Evolutionary conservation across 2,797 vertebrate genomes (phyloP).

Genomic region (Steatocranus sp.): DNA sequence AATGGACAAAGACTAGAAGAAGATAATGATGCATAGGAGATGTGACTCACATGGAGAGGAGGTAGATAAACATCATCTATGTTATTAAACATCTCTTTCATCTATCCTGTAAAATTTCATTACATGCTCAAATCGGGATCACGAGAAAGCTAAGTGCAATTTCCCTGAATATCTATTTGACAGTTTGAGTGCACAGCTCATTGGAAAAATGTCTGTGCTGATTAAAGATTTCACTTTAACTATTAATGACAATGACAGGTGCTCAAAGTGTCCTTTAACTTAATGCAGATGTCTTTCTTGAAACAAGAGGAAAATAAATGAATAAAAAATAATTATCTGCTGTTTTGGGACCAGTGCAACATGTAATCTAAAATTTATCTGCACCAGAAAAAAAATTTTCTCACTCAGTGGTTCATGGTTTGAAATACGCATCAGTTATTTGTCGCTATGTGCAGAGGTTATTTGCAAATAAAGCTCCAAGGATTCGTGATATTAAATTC

Average conservation of each 20-base stretch:
- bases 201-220: background rate
- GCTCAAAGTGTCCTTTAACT: background rate
- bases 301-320: too few species aligned
- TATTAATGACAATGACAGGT: background rate
- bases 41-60: background rate
- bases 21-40: background rate
- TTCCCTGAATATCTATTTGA: background rate
- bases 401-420: background rate
- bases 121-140: background rate
- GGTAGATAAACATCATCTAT: background rate
- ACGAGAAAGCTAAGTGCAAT: background rate
- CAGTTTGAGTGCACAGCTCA: background rate
- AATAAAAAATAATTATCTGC: background rate
- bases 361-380: background rate
- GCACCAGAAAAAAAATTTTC: background rate
- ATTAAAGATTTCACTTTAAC: background rate
- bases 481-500: background rate
- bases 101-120: background rate
- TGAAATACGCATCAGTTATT: background rate
- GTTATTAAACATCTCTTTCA: conserved; percentile 17
- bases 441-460: background rate
- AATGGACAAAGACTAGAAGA: background rate
- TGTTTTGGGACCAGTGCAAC: background rate
- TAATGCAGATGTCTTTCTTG: background rate
- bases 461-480: background rate